A percentile compares a stretch with the other conserved stretches of the same genome.
Conservation (phyloP, 2,797 vertebrate genomes). For the Peromyscus eremicus region DNA sequence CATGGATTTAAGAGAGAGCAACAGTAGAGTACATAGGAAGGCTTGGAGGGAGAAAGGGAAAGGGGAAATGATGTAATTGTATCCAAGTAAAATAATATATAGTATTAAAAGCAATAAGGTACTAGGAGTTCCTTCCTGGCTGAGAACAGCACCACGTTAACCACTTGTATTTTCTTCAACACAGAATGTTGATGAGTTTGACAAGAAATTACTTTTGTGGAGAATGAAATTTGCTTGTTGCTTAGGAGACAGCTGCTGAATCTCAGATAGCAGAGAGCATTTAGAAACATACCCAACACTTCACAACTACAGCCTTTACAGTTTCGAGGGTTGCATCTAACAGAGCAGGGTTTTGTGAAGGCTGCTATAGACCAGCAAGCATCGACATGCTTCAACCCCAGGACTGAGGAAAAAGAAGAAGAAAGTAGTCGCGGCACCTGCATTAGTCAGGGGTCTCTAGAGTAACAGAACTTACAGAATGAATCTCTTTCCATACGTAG, state of each 20-base stretch:
- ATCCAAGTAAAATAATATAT: neutral
- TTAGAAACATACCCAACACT: neutral
- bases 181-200: neutral
- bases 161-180: constrained; percentile 31
- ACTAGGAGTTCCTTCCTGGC: neutral
- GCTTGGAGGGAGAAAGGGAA: neutral
- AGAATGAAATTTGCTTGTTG: constrained; percentile 33
- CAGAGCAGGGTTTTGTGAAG: neutral
- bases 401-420: neutral
- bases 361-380: neutral
- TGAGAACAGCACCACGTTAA: neutral
- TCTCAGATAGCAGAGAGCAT: constrained; percentile 30
- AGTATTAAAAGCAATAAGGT: neutral
- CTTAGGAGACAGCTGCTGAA: constrained; percentile 7
- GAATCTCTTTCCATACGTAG: neutral
- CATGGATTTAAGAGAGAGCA: neutral
- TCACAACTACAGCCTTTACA: neutral
- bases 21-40: neutral
- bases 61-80: neutral
- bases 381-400: neutral
- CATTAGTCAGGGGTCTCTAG: neutral
- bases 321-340: neutral
- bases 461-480: neutral
- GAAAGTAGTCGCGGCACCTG: neutral
- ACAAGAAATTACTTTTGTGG: constrained; percentile 15